Base-by-base conservation (phyloP, 2,113 vertebrate genomes). In the Calypte anna region DNA sequence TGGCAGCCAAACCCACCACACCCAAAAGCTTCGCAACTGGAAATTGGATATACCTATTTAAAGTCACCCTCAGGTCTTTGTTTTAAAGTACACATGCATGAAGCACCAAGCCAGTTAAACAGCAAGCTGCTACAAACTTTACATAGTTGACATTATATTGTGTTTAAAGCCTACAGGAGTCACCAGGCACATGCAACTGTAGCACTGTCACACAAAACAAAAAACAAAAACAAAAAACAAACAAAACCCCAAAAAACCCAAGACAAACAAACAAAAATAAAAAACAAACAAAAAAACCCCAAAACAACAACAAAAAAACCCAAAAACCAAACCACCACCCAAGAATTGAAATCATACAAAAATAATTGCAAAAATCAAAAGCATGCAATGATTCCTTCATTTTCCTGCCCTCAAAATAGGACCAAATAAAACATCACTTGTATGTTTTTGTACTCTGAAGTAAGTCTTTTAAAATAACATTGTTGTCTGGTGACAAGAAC, bases 391-490 rank as follows among this genome's bases (percentile, higher is more conserved):
- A 43, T 63, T 36, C 33, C 36, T 74, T 82, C 40, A 27, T 68
- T 68, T 28, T 8, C 17, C 9, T 78, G 76, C 54, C 38, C 30
- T 81, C 61, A 64, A 72, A 66, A 36, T 3, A 79, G 13, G 30
- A 3, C 12, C 48, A 77, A 83, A 83, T 54, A 58, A 76, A 94
- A 61, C 30, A 59, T 79, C n/a, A 23, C 16, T 64, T 48, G 0
- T 15, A 40, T 46, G 40, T 15, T 81, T 95, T 55, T 88, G 58
- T 80, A 59, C 53, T 69, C 43, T 69, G 31, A 84, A 79, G 62
- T 64, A 82, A 70, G 88, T 43, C 48, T 82, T 95, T 96, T 96
- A 92, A 94, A 95, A 90, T 91, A 95, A 94, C 82, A 62, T 86
- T 93, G 66, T 92, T 77, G 86, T 86, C 67, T 88, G 67, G 31